Evolutionary conservation across 2,113 vertebrate species (phyloP).

Genomic region (Hylia prasina): DNA sequence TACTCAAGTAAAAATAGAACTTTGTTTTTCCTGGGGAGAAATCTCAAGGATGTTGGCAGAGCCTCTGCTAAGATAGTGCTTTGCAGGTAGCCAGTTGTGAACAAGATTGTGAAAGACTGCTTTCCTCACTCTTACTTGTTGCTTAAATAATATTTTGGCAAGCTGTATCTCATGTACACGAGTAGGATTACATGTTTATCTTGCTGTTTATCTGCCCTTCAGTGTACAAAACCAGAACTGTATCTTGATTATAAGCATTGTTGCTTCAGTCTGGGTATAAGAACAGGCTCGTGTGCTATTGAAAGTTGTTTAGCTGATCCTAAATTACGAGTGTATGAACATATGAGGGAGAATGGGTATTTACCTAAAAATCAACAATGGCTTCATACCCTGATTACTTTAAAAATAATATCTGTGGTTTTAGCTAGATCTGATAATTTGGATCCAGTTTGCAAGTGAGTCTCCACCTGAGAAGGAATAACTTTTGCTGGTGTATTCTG

Average conservation of each 20-base stretch:
- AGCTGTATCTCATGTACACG: neutral
- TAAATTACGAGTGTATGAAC: neutral
- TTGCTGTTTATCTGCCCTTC: neutral
- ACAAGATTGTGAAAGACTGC: neutral
- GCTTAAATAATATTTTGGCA: neutral
- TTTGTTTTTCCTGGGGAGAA: neutral
- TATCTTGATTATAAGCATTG: neutral
- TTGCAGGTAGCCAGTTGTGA: neutral
- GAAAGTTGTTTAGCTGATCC: neutral
- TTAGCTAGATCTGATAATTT: neutral
- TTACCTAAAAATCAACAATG: neutral
- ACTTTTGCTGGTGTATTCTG: neutral
- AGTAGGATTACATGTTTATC: neutral
- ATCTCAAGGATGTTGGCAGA: neutral
- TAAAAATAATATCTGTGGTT: neutral
- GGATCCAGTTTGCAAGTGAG: neutral
- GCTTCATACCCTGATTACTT: neutral
- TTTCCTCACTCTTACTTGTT: neutral
- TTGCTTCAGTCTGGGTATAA: neutral
- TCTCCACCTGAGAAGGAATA: neutral
- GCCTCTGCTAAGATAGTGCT: neutral
- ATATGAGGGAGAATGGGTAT: neutral
- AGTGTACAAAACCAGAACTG: neutral
- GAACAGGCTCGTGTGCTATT: neutral
- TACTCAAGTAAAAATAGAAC: constrained; percentile 6